These are phyloP conservation scores for Chorisops tibialis DNA, from an alignment of 2,888 invertebrate genomes.

Conservation along the genomic window DNA sequence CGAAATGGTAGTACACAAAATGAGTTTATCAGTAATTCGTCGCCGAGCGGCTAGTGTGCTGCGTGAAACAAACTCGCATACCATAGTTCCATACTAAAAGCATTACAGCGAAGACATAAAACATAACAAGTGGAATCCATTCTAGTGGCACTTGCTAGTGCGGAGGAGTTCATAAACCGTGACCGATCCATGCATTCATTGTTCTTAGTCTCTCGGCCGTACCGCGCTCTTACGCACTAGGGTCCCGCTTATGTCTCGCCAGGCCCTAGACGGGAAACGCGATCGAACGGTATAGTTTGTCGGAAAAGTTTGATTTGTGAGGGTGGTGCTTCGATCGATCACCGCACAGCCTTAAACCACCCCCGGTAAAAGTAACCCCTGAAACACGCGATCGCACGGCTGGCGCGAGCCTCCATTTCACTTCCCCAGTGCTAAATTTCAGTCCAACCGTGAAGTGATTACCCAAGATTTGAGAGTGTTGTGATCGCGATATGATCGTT, in stretches of 20 bases:
- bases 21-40: background rate
- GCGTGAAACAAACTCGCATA: background rate
- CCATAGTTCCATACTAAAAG: background rate
- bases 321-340: background rate
- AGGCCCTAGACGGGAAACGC: conserved; percentile 8
- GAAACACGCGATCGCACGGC: background rate
- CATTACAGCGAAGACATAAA: conserved; percentile 1
- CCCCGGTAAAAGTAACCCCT: background rate
- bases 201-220: conserved; percentile 21
- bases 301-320: background rate
- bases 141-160: background rate
- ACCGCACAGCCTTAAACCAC: background rate
- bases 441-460: conserved; percentile 22
- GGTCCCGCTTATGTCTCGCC: background rate
- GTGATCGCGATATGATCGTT: too few species aligned
- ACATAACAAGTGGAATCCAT: conserved; percentile 18
- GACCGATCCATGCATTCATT: conserved; percentile 22
- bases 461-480: background rate
- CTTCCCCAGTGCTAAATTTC: conserved; percentile 6
- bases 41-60: background rate
- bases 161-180: conserved; percentile 22
- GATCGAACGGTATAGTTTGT: background rate
- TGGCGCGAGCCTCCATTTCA: too few species aligned
- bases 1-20: background rate
- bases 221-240: conserved; percentile 9